Conservation (phyloP, 2,797 vertebrate species). For the Holocentrus rufus region DNA sequence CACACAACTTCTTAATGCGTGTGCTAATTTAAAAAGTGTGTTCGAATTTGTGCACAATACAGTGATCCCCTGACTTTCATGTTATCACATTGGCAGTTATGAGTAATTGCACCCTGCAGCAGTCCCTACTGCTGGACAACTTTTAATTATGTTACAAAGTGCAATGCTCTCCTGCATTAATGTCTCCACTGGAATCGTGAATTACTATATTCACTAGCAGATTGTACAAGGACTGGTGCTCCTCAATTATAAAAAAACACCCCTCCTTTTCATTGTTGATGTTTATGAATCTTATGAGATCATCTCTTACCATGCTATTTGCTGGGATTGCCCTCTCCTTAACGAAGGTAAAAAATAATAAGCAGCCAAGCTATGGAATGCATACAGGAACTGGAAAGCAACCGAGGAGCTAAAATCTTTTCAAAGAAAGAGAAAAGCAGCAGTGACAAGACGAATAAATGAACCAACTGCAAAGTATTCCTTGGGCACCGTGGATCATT, state of each 20-base stretch:
- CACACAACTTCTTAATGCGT: slow-evolving; percentile 48
- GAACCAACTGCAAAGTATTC: slow-evolving; percentile 52
- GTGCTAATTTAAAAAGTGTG: slow-evolving; percentile 54
- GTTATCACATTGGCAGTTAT: slow-evolving; percentile 78
- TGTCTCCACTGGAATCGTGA: slow-evolving; percentile 64
- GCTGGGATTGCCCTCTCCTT: slow-evolving; percentile 51
- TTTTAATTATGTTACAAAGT: slow-evolving; percentile 83
- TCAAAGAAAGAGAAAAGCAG: slow-evolving; percentile 42
- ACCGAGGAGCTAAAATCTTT: slow-evolving; percentile 36
- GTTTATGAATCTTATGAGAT: slow-evolving; percentile 57
- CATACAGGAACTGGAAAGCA: slow-evolving; percentile 42
- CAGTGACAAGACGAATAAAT: slow-evolving; percentile 60
- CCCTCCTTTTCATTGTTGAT: background rate
- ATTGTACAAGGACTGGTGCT: slow-evolving; percentile 41
- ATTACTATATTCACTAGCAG: slow-evolving; percentile 55
- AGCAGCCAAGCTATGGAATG: slow-evolving; percentile 26
- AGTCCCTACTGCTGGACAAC: slow-evolving; percentile 71
- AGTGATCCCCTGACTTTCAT: slow-evolving; percentile 69
- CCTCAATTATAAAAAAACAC: slow-evolving; percentile 60
- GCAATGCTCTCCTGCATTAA: slow-evolving; percentile 72
- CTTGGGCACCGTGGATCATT: slow-evolving; percentile 61
- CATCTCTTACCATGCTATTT: slow-evolving; percentile 53
- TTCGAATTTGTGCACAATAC: slow-evolving; percentile 66
- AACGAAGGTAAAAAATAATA: slow-evolving; percentile 59
- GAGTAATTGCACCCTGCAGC: slow-evolving; percentile 79